Percentiles rank a stretch among this genome's conserved stretches.
Conservation (phyloP, 2,888 invertebrate species). For the Cheilosia scutellata region DNA sequence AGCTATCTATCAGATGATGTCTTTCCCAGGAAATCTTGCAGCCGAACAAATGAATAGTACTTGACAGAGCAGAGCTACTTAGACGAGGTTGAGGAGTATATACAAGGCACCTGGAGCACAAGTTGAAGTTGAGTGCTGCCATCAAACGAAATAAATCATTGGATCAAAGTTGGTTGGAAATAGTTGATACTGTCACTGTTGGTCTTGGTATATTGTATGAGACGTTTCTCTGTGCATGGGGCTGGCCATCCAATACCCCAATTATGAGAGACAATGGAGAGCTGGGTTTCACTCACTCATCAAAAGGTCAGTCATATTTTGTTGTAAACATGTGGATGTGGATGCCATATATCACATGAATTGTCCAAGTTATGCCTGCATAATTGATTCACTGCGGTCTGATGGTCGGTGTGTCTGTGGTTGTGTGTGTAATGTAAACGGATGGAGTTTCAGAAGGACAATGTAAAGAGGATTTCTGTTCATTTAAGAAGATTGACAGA, state of each 20-base stretch:
- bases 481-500: slow-evolving; percentile 73
- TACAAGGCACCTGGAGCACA: slow-evolving; percentile 48
- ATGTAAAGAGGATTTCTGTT: slow-evolving; percentile 71
- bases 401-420: slow-evolving; percentile 2
- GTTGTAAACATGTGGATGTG: slow-evolving; percentile 73
- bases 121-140: slow-evolving; percentile 38
- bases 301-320: slow-evolving; percentile 61
- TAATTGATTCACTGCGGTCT: slow-evolving; percentile 69
- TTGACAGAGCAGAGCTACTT: slow-evolving; percentile 32
- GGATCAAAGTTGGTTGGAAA: slow-evolving; percentile 75
- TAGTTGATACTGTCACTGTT: slow-evolving; percentile 73
- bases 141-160: slow-evolving; percentile 75
- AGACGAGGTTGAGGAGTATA: slow-evolving; percentile 46
- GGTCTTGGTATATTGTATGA: slow-evolving; percentile 22
- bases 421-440: slow-evolving; percentile 52
- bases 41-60: slow-evolving; percentile 73
- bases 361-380: slow-evolving; percentile 75
- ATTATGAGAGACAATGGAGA: slow-evolving; percentile 71
- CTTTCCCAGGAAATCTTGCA: slow-evolving; percentile 76
- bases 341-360: slow-evolving; percentile 74
- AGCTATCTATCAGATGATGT: slow-evolving; percentile 75
- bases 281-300: slow-evolving; percentile 12
- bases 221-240: slow-evolving; percentile 50
- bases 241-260: slow-evolving; percentile 51
- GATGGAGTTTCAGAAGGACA: slow-evolving; percentile 44